phyloP scores from a whole-genome alignment of 2,797 vertebrate species.

The Clamator glandarius region DNA sequence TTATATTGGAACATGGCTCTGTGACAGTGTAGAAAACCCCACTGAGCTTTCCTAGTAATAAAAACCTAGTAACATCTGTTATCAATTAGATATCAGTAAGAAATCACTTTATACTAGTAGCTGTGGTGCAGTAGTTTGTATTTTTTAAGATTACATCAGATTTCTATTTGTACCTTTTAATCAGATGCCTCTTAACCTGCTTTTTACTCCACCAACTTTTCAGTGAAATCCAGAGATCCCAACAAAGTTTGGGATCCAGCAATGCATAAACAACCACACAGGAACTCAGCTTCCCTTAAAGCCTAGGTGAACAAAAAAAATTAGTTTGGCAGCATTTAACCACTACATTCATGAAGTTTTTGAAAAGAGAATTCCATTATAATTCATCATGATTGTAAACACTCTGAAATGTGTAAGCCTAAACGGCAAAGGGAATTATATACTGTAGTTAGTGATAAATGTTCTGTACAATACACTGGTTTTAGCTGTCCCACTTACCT shows the following conservation, averaged over 20 bases:
- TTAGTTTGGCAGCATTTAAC: background rate
- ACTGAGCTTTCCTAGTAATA: background rate
- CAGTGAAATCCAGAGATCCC: background rate
- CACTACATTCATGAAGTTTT: slow-evolving; percentile 16
- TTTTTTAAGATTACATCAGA: background rate
- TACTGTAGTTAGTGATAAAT: slow-evolving; percentile 55
- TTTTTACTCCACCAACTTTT: background rate
- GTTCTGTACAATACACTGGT: slow-evolving; percentile 8
- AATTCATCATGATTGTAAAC: slow-evolving; percentile 47
- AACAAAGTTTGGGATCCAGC: background rate
- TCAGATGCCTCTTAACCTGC: background rate
- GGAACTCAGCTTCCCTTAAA: background rate
- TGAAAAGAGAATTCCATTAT: slow-evolving; percentile 48
- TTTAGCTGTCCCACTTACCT: slow-evolving; percentile 39
- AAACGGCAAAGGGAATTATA: slow-evolving; percentile 43
- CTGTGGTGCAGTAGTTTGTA: background rate
- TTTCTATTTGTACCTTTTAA: background rate
- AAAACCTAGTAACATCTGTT: background rate
- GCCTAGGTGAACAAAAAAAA: background rate
- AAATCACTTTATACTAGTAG: background rate
- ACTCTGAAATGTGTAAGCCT: slow-evolving; percentile 40
- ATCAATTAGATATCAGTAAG: background rate
- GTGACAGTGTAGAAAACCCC: background rate
- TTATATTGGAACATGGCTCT: background rate
- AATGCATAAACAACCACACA: background rate